Evolutionary conservation across 2,888 invertebrate genomes (phyloP).

Genomic region (Lasius fuliginosus): DNA sequence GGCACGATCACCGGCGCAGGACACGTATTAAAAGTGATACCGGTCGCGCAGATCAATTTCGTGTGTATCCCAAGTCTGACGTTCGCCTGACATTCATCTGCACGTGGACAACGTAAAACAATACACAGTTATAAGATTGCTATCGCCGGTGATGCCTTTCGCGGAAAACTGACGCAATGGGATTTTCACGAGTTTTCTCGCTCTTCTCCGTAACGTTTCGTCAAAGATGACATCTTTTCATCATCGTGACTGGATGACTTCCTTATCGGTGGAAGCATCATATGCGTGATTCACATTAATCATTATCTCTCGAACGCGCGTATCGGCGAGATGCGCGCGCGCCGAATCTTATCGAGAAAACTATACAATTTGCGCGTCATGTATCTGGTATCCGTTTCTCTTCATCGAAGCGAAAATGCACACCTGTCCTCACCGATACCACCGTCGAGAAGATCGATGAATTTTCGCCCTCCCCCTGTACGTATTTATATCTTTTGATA

Average conservation of each 20-base stretch:
- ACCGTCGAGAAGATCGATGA: not conserved
- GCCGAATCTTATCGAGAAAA: constrained; percentile 30
- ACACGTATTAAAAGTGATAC: not conserved
- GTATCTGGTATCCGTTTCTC: not conserved
- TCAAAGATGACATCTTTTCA: not conserved
- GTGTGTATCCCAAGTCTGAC: not conserved
- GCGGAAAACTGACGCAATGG: constrained; percentile 33
- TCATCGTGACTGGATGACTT: constrained; percentile 19
- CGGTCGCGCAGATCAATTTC: constrained; percentile 7
- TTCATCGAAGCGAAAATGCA: not conserved
- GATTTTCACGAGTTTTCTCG: constrained; percentile 9
- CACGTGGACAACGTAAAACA: not conserved
- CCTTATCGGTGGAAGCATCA: constrained; percentile 10
- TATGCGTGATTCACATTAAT: constrained; percentile 7
- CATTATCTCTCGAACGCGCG: constrained; percentile 29
- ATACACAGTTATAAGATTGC: not conserved
- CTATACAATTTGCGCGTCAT: not conserved
- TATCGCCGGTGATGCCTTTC: constrained; percentile 11
- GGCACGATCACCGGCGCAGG: not conserved
- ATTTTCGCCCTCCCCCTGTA: not conserved
- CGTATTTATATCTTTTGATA: not conserved
- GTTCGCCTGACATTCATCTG: not conserved
- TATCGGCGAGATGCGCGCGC: not conserved
- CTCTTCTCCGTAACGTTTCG: not conserved
- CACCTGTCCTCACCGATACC: not conserved